phyloP scores from a whole-genome alignment of 2,888 invertebrate species.

The Euspilapteryx auroguttella region DNA sequence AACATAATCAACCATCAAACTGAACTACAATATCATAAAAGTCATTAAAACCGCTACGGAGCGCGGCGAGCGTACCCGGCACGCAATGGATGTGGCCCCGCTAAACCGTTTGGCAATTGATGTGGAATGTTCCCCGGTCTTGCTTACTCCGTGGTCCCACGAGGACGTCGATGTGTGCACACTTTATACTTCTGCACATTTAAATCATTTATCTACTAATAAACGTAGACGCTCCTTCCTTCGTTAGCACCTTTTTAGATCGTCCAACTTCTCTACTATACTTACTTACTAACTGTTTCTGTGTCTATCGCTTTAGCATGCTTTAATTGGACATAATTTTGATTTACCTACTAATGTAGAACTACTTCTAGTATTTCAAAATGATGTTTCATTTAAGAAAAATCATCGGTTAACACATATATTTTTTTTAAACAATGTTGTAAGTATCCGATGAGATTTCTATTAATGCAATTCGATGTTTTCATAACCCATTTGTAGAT shows the following conservation, averaged over 20 bases:
- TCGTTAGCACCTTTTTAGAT: constrained; percentile 58
- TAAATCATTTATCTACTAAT: constrained; percentile 23
- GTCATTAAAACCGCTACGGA: constrained; percentile 22
- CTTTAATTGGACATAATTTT: constrained; percentile 11
- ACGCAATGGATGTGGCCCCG: constrained; percentile 37
- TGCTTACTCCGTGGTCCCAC: too few species aligned
- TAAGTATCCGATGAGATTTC: too few species aligned
- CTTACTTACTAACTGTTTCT: constrained; percentile 1
- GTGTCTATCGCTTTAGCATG: constrained; percentile 28
- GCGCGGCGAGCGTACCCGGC: constrained; percentile 33
- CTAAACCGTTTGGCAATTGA: constrained; percentile 35
- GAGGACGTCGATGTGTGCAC: too few species aligned
- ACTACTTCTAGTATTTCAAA: too few species aligned
- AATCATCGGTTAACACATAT: too few species aligned
- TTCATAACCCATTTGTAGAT: too few species aligned
- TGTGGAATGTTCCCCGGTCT: constrained; percentile 51
- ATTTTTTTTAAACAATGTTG: too few species aligned
- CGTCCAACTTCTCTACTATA: constrained; percentile 32
- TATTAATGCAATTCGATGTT: too few species aligned
- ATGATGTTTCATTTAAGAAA: too few species aligned
- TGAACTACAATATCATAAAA: not conserved
- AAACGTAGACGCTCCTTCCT: constrained; percentile 58
- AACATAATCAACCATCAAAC: not conserved
- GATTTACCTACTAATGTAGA: too few species aligned
- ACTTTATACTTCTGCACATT: constrained; percentile 49